phyloP scores from a whole-genome alignment of 2,888 invertebrate species.

The Brachyptera putata region DNA sequence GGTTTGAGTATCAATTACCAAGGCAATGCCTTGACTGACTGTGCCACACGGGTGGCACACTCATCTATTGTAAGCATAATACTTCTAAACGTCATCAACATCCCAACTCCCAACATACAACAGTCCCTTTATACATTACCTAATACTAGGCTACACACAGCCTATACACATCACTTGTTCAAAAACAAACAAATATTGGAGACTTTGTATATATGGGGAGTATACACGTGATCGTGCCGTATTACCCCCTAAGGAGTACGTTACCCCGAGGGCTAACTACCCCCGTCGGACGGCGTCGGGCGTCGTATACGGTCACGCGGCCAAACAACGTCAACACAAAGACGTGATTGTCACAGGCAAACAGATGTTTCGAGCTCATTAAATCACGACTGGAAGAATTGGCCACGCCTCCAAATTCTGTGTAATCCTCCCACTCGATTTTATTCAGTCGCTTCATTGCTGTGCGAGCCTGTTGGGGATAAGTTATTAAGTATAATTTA shows the following conservation, averaged over 20 bases:
- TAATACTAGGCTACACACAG: too few species aligned
- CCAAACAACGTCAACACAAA: not conserved
- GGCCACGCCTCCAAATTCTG: not conserved
- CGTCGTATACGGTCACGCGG: not conserved
- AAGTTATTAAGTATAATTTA: not conserved
- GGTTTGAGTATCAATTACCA: too few species aligned
- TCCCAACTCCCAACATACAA: too few species aligned
- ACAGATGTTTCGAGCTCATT: slow-evolving; percentile 3
- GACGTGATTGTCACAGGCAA: not conserved
- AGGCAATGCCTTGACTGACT: too few species aligned
- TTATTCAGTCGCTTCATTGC: too few species aligned
- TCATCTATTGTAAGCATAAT: too few species aligned
- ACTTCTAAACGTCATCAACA: too few species aligned
- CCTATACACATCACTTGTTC: too few species aligned
- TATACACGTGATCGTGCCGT: too few species aligned
- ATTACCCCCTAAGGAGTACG: not conserved
- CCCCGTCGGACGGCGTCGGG: not conserved
- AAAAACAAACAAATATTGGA: not conserved
- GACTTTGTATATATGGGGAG: too few species aligned
- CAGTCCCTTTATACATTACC: too few species aligned
- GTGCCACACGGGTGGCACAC: too few species aligned
- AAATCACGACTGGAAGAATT: not conserved
- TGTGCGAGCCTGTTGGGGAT: not conserved
- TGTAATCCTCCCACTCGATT: not conserved
- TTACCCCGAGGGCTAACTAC: not conserved